A percentile compares a stretch with the other conserved stretches of the same genome.
Evolutionary conservation across 2,113 vertebrate species (phyloP).

Genomic region (Erinaceus europaeus): DNA sequence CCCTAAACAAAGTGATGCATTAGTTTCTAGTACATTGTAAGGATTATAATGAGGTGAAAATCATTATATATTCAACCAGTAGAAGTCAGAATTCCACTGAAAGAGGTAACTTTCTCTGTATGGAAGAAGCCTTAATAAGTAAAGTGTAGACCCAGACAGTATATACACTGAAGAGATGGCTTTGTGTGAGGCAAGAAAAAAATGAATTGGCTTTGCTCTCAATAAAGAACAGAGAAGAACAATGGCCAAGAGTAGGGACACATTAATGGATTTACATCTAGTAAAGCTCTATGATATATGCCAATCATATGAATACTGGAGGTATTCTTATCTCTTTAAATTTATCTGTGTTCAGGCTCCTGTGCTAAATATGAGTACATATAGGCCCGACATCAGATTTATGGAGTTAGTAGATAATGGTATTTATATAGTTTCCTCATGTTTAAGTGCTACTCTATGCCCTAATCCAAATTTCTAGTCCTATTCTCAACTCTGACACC

Average conservation of each 20-base stretch:
- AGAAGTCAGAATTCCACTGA: not conserved
- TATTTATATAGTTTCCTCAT: no score
- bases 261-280: accelerated
- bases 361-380: no score
- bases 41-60: not conserved
- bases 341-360: no score
- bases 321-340: not conserved
- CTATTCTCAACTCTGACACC: no score
- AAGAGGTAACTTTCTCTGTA: no score
- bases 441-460: no score
- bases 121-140: not conserved
- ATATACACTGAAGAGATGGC: not conserved
- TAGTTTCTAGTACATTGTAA: not conserved
- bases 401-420: no score
- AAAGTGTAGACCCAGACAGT: not conserved
- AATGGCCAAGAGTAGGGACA: not conserved
- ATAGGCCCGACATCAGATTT: no score
- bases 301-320: not conserved
- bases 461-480: no score
- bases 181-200: not conserved
- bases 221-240: not conserved
- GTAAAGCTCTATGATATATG: accelerated
- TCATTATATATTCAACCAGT: not conserved
- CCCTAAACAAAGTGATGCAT: not conserved
- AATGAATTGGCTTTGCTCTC: not conserved